Evolutionary conservation across 2,797 vertebrate species (phyloP).

Genomic region (Brotogeris chrysoptera): DNA sequence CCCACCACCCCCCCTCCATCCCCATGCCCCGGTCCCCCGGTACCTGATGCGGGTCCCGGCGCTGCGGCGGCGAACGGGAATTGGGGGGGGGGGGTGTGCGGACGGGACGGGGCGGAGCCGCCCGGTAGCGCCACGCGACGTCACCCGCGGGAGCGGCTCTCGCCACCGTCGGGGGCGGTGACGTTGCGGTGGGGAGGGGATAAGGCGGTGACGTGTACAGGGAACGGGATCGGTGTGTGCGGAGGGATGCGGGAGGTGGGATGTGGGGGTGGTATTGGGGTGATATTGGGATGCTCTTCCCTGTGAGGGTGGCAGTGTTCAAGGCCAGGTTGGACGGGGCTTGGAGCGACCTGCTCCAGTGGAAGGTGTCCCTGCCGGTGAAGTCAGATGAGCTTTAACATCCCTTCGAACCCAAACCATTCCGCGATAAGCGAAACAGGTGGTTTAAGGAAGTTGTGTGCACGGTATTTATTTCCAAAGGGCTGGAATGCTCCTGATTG

Average conservation of each 20-base stretch:
- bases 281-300: not conserved
- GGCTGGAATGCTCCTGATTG: not conserved
- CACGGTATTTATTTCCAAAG: not conserved
- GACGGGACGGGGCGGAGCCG: not conserved
- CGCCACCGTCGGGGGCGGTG: not conserved
- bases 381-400: not conserved
- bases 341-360: not conserved
- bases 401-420: not conserved
- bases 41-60: too few relatives aligned
- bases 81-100: too few relatives aligned
- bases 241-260: not conserved
- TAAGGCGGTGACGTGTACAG: not conserved
- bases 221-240: too few relatives aligned
- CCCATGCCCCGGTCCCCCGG: too few relatives aligned
- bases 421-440: not conserved
- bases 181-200: not conserved
- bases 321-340: too few relatives aligned
- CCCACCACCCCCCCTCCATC: too few relatives aligned
- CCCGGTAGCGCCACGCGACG: not conserved
- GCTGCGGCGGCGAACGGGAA: too few relatives aligned
- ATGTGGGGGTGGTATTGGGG: too few relatives aligned
- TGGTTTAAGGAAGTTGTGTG: not conserved
- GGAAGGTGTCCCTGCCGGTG: not conserved
- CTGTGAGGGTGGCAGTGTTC: not conserved
- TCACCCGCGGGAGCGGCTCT: not conserved